A percentile compares a stretch with the other conserved stretches of the same genome.
Conservation (phyloP, 2,113 vertebrate genomes). For the Corythaeola cristata region DNA sequence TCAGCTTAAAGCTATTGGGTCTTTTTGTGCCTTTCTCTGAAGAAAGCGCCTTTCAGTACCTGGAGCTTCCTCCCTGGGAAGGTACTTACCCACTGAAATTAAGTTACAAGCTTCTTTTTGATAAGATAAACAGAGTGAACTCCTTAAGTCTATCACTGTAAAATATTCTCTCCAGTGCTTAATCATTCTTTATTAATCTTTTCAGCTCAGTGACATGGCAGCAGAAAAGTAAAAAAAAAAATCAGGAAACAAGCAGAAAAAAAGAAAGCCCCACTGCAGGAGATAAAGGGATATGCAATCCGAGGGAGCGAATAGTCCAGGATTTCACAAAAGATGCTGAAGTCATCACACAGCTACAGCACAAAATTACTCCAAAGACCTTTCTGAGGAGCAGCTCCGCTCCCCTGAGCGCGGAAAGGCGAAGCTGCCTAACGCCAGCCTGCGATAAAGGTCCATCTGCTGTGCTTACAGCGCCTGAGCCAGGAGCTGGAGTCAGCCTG, state of each 20-base stretch:
- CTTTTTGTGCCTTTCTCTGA: not conserved
- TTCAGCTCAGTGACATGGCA: not conserved
- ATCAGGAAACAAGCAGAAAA: not conserved
- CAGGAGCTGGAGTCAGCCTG: not conserved
- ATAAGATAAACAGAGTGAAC: conserved; percentile 34
- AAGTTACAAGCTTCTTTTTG: conserved; percentile 25
- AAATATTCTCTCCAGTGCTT: conserved; percentile 1
- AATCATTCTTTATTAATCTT: conserved; percentile 29
- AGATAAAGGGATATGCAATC: not conserved
- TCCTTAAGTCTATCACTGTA: not conserved
- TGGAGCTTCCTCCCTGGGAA: not conserved
- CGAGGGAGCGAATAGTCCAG: not conserved
- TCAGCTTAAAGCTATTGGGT: not conserved
- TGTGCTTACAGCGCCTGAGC: accelerated
- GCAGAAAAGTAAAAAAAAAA: not conserved
- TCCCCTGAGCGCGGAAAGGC: not conserved
- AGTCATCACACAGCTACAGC: accelerated
- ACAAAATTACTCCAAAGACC: not conserved
- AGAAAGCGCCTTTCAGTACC: not conserved
- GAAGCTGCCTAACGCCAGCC: not conserved
- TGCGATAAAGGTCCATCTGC: accelerated
- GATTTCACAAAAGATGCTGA: not conserved
- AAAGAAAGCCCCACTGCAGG: not conserved
- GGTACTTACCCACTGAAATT: conserved; percentile 15
- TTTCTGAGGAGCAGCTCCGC: accelerated